A percentile compares a stretch with the other conserved stretches of the same genome.
phyloP scores from a whole-genome alignment of 2,113 vertebrate genomes.

The Eulemur macaco region DNA sequence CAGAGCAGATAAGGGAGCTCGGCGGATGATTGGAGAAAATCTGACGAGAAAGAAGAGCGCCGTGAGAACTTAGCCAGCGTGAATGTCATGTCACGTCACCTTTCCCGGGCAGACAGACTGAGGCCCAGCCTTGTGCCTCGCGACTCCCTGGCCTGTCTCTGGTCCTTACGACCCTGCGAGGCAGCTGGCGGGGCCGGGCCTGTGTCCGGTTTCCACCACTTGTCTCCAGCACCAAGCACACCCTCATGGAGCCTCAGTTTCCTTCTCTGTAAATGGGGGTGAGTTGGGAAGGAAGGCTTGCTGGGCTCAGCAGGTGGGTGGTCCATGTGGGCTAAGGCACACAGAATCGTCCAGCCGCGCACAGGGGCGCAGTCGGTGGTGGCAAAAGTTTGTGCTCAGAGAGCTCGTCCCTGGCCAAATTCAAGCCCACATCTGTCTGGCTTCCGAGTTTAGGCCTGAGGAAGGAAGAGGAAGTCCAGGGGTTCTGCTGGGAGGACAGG shows the following conservation, averaged over 20 bases:
- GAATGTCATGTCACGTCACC: too few species aligned
- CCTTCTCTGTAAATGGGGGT: background rate
- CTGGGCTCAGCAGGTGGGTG: background rate
- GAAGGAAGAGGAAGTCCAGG: background rate
- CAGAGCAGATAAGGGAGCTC: too few species aligned
- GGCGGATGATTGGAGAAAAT: too few species aligned
- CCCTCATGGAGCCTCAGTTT: background rate
- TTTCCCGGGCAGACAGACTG: background rate
- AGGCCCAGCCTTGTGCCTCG: too few species aligned
- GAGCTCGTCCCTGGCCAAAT: background rate
- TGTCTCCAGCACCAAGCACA: background rate
- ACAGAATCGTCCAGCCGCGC: rapidly evolving
- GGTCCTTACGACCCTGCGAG: background rate
- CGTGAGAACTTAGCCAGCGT: background rate
- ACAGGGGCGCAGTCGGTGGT: background rate
- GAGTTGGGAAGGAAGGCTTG: background rate
- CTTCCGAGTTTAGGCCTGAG: background rate
- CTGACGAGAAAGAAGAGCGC: background rate
- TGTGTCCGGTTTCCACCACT: background rate
- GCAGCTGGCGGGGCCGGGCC: background rate
- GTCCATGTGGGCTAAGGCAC: background rate
- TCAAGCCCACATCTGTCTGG: background rate
- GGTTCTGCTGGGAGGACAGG: background rate
- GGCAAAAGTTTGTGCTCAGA: background rate
- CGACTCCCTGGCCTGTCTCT: too few species aligned